These are phyloP conservation scores for Pogonognathellus flavescens DNA, from an alignment of 1,140 invertebrate genomes.

Conservation along the genomic window DNA sequence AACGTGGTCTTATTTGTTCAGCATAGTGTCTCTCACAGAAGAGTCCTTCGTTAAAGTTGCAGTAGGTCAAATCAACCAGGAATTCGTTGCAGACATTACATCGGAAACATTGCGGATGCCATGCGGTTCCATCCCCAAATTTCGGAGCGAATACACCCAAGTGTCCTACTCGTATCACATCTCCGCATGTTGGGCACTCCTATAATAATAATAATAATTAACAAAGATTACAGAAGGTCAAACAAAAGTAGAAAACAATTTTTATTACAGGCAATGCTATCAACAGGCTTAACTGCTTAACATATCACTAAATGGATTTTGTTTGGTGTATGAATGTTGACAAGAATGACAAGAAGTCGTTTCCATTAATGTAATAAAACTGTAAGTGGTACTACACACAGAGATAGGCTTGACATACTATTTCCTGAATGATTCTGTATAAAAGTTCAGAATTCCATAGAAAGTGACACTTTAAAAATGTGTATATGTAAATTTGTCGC, in stretches of 20 bases:
- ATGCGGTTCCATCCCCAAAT: constrained; percentile 71
- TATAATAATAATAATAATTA: constrained; percentile 69
- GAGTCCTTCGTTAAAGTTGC: constrained; percentile 85
- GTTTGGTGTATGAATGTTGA: no score
- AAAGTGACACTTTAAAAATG: no score
- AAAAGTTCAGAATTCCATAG: no score
- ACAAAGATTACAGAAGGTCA: background rate
- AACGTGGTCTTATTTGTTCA: constrained; percentile 90
- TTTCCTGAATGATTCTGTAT: no score
- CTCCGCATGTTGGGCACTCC: constrained; percentile 79
- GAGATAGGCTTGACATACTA: no score
- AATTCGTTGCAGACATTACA: constrained; percentile 88
- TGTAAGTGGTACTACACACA: no score
- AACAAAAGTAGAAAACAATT: background rate
- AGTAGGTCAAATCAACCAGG: constrained; percentile 90
- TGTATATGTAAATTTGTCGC: no score
- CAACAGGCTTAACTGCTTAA: no score
- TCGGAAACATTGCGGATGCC: constrained; percentile 78
- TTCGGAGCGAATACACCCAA: constrained; percentile 81
- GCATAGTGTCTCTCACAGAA: constrained; percentile 96
- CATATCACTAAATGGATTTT: no score
- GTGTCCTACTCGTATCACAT: constrained; percentile 75
- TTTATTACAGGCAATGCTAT: no score
- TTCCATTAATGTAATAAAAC: no score
- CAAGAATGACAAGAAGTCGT: no score